Conservation (phyloP, 2,797 vertebrate species). For the Syngnathus acus region DNA sequence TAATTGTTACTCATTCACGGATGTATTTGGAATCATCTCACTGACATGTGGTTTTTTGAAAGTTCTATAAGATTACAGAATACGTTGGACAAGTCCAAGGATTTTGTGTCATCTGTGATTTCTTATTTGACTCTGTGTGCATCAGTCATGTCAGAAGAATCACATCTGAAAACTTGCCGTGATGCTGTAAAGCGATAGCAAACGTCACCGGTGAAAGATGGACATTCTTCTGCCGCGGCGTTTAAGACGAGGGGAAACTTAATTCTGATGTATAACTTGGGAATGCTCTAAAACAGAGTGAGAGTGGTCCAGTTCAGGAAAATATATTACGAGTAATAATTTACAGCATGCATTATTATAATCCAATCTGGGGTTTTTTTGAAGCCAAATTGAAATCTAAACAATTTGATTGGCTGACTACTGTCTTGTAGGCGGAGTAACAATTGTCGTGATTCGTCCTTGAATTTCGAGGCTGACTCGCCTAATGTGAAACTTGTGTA, state of each 20-base stretch:
- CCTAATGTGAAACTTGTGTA: background rate
- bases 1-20: no score
- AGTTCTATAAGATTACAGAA: background rate
- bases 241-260: background rate
- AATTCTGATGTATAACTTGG: background rate
- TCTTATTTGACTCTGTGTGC: slow-evolving; percentile 3
- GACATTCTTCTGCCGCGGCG: background rate
- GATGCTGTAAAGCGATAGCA: slow-evolving; percentile 7
- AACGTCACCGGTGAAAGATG: slow-evolving; percentile 15
- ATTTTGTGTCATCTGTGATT: background rate
- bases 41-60: no score
- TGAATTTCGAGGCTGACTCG: background rate
- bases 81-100: background rate
- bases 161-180: slow-evolving; percentile 7
- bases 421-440: background rate
- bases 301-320: background rate
- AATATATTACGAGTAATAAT: background rate
- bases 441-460: background rate
- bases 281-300: background rate
- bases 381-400: background rate
- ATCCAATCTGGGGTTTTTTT: background rate
- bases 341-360: background rate
- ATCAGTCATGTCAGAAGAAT: slow-evolving; percentile 5
- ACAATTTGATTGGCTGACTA: background rate
- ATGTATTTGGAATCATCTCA: background rate